Percentiles rank a stretch among this genome's conserved stretches.
These are phyloP conservation scores for Zaprionus kolodkinae DNA, from an alignment of 1,140 invertebrate genomes.

Conservation along the genomic window DNA sequence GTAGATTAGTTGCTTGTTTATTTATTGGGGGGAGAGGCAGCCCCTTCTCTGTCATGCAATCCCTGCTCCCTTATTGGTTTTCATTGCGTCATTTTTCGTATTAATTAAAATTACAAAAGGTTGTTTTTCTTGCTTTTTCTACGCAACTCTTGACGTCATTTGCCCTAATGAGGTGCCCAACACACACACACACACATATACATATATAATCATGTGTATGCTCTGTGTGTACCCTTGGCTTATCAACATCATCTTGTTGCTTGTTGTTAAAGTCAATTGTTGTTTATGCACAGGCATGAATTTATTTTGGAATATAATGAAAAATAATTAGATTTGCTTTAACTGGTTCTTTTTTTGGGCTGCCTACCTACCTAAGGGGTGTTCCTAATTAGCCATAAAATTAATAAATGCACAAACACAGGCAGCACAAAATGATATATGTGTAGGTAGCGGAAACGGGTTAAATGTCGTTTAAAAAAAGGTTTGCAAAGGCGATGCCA, in stretches of 20 bases:
- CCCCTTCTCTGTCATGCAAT: no score
- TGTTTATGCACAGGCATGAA: slow-evolving; percentile 9
- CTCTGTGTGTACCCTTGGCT: slow-evolving; percentile 3
- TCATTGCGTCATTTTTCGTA: slow-evolving; percentile 64
- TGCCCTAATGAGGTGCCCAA: slow-evolving; percentile 61
- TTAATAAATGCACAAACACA: slow-evolving; percentile 68
- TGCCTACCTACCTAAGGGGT: neutral
- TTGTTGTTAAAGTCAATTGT: slow-evolving; percentile 21
- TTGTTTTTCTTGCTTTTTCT: slow-evolving; percentile 46
- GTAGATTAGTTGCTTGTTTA: slow-evolving; percentile 13
- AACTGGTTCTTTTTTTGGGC: slow-evolving; percentile 39
- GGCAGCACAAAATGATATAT: slow-evolving; percentile 39
- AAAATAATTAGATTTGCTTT: slow-evolving; percentile 77
- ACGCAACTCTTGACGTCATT: slow-evolving; percentile 54
- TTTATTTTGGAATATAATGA: slow-evolving; percentile 54
- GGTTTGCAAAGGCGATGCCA: slow-evolving; percentile 25
- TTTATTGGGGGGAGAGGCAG: neutral
- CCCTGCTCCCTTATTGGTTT: slow-evolving; percentile 58
- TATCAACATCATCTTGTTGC: slow-evolving; percentile 10
- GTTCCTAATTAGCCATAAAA: slow-evolving; percentile 63
- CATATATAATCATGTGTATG: neutral
- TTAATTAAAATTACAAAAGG: slow-evolving; percentile 81
- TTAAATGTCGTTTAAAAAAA: slow-evolving; percentile 50
- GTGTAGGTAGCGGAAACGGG: slow-evolving; percentile 31
- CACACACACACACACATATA: neutral